These are phyloP conservation scores for Varroa destructor DNA, from an alignment of 1,140 invertebrate genomes.

Conservation along the genomic window DNA sequence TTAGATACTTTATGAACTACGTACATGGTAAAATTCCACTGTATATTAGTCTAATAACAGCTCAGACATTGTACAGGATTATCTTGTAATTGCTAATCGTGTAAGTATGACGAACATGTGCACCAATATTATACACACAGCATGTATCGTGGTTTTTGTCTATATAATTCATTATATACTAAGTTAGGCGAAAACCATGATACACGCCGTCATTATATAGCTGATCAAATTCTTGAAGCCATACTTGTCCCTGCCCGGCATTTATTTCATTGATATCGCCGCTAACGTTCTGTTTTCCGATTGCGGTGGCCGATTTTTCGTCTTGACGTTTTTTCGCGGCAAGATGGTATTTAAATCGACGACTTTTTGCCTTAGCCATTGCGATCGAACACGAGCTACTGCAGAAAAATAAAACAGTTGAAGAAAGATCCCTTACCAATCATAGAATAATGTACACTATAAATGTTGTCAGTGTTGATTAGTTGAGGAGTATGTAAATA, in stretches of 20 bases:
- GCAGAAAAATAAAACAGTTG: background rate
- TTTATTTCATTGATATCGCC: background rate
- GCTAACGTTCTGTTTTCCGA: background rate
- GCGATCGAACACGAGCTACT: background rate
- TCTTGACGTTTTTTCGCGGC: constrained; percentile 12
- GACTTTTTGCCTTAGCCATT: constrained; percentile 10
- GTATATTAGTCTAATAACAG: background rate
- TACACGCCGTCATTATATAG: background rate
- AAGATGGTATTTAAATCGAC: constrained; percentile 5
- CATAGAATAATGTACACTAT: no score
- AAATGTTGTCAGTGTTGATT: no score
- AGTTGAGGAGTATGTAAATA: no score
- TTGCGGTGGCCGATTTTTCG: background rate
- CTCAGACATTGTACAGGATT: background rate
- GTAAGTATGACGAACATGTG: no score
- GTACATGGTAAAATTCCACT: background rate
- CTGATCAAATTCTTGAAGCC: background rate
- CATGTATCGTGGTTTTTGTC: no score
- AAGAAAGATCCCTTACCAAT: no score
- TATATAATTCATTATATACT: background rate
- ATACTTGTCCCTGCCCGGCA: no score
- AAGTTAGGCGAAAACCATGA: background rate
- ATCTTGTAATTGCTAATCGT: no score
- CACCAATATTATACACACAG: no score
- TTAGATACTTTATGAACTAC: background rate